Conservation (phyloP, 2,888 invertebrate species). For the Drosophila borealis region DNA sequence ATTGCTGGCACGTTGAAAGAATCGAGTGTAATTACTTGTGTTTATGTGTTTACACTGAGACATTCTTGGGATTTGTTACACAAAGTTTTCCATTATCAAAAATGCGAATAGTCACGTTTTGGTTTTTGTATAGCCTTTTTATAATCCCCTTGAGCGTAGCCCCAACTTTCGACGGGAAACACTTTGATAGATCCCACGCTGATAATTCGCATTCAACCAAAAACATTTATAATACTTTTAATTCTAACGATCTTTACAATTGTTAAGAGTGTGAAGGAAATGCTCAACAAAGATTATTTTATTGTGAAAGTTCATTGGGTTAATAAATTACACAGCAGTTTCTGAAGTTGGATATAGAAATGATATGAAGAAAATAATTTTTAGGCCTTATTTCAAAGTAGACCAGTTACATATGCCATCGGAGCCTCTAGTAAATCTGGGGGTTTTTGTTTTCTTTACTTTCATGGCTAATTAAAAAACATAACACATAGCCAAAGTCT, state of each 20-base stretch:
- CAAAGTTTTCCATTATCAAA: constrained; percentile 27
- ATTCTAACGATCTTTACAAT: constrained; percentile 2
- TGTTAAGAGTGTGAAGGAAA: background rate
- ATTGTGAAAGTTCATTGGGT: background rate
- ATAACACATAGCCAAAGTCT: constrained; percentile 29
- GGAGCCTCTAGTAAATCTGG: background rate
- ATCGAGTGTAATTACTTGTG: constrained; percentile 8
- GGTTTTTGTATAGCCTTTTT: constrained; percentile 19
- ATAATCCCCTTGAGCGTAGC: constrained; percentile 2
- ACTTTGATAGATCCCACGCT: constrained; percentile 24
- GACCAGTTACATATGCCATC: background rate
- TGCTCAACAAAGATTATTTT: background rate
- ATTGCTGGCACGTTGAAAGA: constrained; percentile 6
- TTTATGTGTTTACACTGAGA: constrained; percentile 15
- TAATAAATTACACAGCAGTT: no score
- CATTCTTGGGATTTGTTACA: constrained; percentile 43
- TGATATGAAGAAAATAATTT: background rate
- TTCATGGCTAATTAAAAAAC: constrained; percentile 52
- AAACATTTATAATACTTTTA: constrained; percentile 5
- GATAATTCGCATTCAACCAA: constrained; percentile 17
- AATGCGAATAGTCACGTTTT: constrained; percentile 45
- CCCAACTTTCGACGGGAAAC: background rate
- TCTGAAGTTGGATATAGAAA: no score
- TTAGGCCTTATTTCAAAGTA: background rate
- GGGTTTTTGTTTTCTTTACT: constrained; percentile 12